A percentile compares a stretch with the other conserved stretches of the same genome.
Evolutionary conservation across 2,888 invertebrate species (phyloP).

Genomic region (Morpho helenor): DNA sequence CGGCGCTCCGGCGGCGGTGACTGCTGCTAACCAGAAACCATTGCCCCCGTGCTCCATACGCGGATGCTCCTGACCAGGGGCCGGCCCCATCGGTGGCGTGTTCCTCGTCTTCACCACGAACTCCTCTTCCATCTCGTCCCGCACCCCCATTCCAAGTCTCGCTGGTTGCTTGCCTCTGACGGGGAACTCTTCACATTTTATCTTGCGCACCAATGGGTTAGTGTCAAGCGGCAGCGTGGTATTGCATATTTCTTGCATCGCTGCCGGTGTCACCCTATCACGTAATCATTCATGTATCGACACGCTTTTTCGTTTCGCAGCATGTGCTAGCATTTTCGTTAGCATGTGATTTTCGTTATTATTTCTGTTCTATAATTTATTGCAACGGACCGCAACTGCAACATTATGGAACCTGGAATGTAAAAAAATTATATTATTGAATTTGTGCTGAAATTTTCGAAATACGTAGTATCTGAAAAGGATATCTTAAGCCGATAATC

Average conservation of each 20-base stretch:
- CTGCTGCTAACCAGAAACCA: conserved; percentile 87
- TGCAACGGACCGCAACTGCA: conserved; percentile 30
- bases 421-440: conserved; percentile 1
- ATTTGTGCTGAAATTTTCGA: too few species aligned
- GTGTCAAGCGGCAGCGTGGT: conserved; percentile 75
- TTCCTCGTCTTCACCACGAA: conserved; percentile 85
- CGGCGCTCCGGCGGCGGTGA: conserved; percentile 81
- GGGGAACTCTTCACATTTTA: conserved; percentile 79
- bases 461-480: too few species aligned
- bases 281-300: conserved; percentile 63
- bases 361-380: conserved; percentile 13
- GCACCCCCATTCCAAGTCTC: conserved; percentile 75
- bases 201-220: conserved; percentile 75
- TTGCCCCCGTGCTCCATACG: conserved; percentile 79
- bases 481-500: too few species aligned
- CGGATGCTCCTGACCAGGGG: conserved; percentile 76
- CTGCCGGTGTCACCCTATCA: conserved; percentile 59
- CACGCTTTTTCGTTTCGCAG: conserved; percentile 53
- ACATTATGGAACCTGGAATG: conserved; percentile 24
- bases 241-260: conserved; percentile 80
- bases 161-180: conserved; percentile 68
- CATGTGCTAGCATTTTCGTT: conserved; percentile 63
- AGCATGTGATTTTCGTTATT: conserved; percentile 25
- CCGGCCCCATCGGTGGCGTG: conserved; percentile 82
- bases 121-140: conserved; percentile 81